Conservation (phyloP, 2,113 vertebrate genomes). For the Peromyscus californicus region DNA sequence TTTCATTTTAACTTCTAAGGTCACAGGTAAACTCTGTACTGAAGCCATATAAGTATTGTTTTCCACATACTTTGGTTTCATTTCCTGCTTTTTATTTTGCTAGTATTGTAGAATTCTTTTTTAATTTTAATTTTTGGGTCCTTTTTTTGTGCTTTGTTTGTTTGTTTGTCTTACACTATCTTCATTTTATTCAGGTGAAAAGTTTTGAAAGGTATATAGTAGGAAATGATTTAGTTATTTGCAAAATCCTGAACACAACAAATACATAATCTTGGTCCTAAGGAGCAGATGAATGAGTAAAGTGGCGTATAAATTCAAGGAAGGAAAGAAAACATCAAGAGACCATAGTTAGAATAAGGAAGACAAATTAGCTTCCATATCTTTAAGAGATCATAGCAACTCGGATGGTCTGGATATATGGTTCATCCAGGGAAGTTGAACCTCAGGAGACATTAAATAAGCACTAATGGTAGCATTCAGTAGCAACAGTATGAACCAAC, state of each 20-base stretch:
- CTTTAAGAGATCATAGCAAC: background rate
- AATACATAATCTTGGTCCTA: background rate
- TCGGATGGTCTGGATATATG: background rate
- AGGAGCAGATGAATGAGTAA: background rate
- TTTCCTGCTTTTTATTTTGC: background rate
- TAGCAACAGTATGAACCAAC: background rate
- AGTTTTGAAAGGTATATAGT: background rate
- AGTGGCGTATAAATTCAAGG: background rate
- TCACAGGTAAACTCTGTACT: background rate
- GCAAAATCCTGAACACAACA: background rate
- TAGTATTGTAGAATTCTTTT: background rate
- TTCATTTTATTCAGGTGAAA: background rate
- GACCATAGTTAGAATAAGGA: background rate
- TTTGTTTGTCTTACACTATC: background rate
- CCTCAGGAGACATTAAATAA: background rate
- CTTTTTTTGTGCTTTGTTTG: background rate
- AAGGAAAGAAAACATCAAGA: background rate
- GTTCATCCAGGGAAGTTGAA: background rate
- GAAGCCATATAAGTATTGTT: background rate
- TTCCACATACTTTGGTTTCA: background rate
- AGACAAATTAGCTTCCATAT: background rate
- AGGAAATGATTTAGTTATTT: background rate
- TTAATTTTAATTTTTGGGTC: background rate
- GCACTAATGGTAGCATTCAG: background rate
- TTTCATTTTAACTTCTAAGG: background rate